Base-by-base conservation (phyloP, 35 echinoderm and acorn worm genomes). In the Anneissia japonica region DNA sequence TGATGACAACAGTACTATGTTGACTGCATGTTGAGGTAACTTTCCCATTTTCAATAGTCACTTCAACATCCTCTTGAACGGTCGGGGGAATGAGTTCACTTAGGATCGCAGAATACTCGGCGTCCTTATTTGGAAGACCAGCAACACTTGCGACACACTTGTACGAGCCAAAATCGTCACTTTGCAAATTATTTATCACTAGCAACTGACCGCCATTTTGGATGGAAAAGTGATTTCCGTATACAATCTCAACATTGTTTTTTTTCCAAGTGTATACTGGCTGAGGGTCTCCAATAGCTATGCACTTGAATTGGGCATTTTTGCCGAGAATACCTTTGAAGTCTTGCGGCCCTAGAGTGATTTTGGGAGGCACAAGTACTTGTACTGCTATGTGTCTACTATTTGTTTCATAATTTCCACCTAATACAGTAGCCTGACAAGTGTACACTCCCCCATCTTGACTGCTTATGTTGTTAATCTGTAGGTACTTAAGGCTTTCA, bases 131-230 rank as follows among this genome's bases (percentile, higher is more conserved):
- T 19, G 51, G 51, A 2, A 64, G 26, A 16, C 21, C 21, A 26
- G 11, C 51, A 64, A 64, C 19, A 16, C 28, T 41, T 17, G 86
- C 86, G 26, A 26, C 55, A 35, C 86, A 88, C 23, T 37, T 38
- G 35, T 88, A 88, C 7, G 77, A 0, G 0, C 86, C 86, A 3
- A 73, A 77, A 30, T 88, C 86, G 11, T 0, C 37, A 32, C 29
- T 88, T n/a, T 82, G 39, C 36, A 88, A 38, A 45, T 82, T 16
- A 34, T 82, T 74, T 31, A 89, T 82, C 9, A 26, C 76, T 33
- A 89, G 56, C 35, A 82, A 78, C 46, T 89, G 79, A 19, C 87
- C 87, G 31, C 82, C 30, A 19, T 89, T 38, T 41, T 80, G 55
- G 37, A 74, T 45, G 26, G 29, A 29, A 34, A 82, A 82, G 36